phyloP scores from a whole-genome alignment of 1,140 invertebrate genomes.

The Drosophila santomea region DNA sequence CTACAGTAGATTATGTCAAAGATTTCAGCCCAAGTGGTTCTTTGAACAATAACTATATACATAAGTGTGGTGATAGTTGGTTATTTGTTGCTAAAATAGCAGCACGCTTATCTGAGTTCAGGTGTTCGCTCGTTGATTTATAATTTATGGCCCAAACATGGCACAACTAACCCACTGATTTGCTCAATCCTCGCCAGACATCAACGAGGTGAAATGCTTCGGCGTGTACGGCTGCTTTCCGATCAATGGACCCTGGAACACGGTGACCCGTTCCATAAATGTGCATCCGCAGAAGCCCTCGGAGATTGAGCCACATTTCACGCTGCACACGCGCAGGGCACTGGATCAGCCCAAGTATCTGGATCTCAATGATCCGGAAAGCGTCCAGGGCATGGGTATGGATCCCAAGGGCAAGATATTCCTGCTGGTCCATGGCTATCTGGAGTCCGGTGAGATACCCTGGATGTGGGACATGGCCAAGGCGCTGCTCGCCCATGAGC shows the following conservation, averaged over 20 bases:
- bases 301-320: slow-evolving; percentile 86
- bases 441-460: slow-evolving; percentile 91
- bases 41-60: not conserved
- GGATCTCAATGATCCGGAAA: slow-evolving; percentile 88
- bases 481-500: slow-evolving; percentile 88
- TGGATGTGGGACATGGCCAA: slow-evolving; percentile 87
- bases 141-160: slow-evolving; percentile 4
- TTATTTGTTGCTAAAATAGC: too few species aligned
- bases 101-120: not conserved
- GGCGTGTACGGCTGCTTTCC: slow-evolving; percentile 93
- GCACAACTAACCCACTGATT: not conserved
- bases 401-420: slow-evolving; percentile 88
- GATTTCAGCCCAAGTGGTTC: not conserved
- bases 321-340: slow-evolving; percentile 86
- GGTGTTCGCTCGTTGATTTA: slow-evolving; percentile 8
- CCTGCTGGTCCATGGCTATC: slow-evolving; percentile 93
- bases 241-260: slow-evolving; percentile 91
- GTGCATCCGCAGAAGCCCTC: slow-evolving; percentile 89
- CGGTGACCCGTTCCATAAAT: slow-evolving; percentile 90
- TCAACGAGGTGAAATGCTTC: slow-evolving; percentile 88
- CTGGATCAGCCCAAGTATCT: slow-evolving; percentile 86
- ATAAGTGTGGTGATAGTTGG: not conserved
- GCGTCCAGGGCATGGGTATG: slow-evolving; percentile 87
- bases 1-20: not conserved
- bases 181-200: slow-evolving; percentile 68